Evolutionary conservation across 92 coral and sea anemone genomes (phyloP).

Genomic region (Phenganax subtilis): DNA sequence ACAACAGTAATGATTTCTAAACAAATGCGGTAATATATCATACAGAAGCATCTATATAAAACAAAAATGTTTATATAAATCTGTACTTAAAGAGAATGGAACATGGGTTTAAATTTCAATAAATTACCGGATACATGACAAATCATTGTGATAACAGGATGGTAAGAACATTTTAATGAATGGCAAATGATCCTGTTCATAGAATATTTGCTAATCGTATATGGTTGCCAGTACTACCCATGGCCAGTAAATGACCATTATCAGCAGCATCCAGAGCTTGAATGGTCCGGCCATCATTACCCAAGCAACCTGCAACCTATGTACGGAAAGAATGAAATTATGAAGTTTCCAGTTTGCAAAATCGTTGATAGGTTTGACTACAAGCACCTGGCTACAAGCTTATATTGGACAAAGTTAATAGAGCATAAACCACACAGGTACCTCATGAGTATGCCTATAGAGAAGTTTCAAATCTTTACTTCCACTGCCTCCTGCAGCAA

Average conservation of each 20-base stretch:
- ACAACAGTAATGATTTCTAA: no score
- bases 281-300: constrained; percentile 75
- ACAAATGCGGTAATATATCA: no score
- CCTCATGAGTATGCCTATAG: constrained; percentile 66
- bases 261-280: constrained; percentile 79
- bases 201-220: constrained; percentile 62
- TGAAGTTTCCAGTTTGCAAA: background rate
- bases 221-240: constrained; percentile 78
- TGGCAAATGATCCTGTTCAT: constrained; percentile 10
- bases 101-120: background rate
- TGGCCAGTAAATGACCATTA: constrained; percentile 55
- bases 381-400: no score
- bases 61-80: no score
- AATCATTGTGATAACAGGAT: background rate
- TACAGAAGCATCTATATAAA: no score
- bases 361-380: no score
- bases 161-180: background rate
- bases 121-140: background rate
- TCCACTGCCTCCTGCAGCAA: constrained; percentile 97
- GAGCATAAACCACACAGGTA: background rate
- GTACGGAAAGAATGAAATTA: background rate
- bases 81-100: background rate
- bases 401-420: no score
- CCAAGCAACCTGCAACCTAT: constrained; percentile 65
- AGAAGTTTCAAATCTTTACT: constrained; percentile 79